Evolutionary conservation across 2,113 vertebrate species (phyloP), one percentile per base, ranked within the genome.

Genomic region (Syngnathoides biaculeatus): DNA sequence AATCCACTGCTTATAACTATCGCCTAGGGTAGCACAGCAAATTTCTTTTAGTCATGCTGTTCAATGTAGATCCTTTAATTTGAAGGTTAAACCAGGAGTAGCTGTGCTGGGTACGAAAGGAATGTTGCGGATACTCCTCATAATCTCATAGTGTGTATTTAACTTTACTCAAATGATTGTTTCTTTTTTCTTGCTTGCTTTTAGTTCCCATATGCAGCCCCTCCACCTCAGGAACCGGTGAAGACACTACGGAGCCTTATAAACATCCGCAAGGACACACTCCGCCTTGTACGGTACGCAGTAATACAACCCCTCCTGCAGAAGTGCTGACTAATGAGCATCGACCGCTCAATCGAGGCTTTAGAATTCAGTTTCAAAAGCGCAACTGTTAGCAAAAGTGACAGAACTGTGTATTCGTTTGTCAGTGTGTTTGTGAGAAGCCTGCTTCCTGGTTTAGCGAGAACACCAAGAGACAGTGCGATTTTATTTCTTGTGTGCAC

Each of bases 191-290:
- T 72, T 64, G n/a, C 75, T 62, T 81, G 61, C 72, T 67, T 72
- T 70, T 87, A 99, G 97, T 99, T 98, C 82, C 97, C 97, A 8
- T 98, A 98, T 0, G 94, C 94, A n/a, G 94, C 96, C 57, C 96
- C 96, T 58, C 95, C 96, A 60, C 96, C 97, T 87, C 96, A 98
- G 69, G 97, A 98, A 80, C 97, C 97, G 0, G 97, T 98, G 69
- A 98, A 98, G 91, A 98, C 96, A 0, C 89, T 99, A 78, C 92
- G 96, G 82, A 99, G 97, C 77, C 91, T 99, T 74, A 94, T 99
- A 88, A 98, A 98, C 84, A 96, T 99, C 86, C 95, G 97, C 15
- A 99, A 99, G 87, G 97, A 99, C 92, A 98, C 97, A 0, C 91
- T 99, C 71, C 93, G 97, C 59, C 93, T 99, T 0, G 95, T 98